Evolutionary conservation across 2,797 vertebrate species (phyloP).

Genomic region (Bradypodion ventrale): DNA sequence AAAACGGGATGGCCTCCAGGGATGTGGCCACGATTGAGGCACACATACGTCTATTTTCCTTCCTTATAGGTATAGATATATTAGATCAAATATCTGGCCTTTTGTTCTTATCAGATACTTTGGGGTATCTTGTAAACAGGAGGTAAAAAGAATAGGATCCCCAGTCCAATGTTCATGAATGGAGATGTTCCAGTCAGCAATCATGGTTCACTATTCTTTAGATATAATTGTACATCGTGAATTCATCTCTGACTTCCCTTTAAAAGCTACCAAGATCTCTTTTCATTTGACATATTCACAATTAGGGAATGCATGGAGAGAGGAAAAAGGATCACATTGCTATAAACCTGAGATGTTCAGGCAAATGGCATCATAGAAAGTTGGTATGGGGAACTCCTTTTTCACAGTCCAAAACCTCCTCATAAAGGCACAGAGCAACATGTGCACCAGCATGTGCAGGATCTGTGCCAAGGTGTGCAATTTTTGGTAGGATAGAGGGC

Average conservation of each 20-base stretch:
- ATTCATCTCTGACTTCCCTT: neutral
- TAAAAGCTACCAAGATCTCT: neutral
- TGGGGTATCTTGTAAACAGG: neutral
- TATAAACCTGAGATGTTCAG: neutral
- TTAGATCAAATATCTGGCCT: neutral
- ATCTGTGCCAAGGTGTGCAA: neutral
- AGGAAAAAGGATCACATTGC: neutral
- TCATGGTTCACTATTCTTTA: neutral
- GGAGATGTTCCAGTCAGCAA: neutral
- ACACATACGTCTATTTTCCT: too few relatives aligned
- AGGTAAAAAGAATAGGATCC: neutral
- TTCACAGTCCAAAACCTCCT: neutral
- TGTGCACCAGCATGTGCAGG: neutral
- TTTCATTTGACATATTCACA: neutral
- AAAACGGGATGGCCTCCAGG: too few relatives aligned
- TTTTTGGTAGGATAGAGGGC: too few relatives aligned
- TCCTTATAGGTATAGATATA: too few relatives aligned
- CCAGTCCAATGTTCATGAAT: neutral
- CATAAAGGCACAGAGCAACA: neutral
- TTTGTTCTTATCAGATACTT: neutral
- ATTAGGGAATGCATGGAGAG: neutral
- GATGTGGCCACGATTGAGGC: too few relatives aligned
- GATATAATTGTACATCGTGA: neutral
- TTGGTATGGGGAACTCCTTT: neutral
- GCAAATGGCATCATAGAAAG: neutral